A percentile compares a stretch with the other conserved stretches of the same genome.
Conservation (phyloP, 2,113 vertebrate genomes). For the Corapipo altera region DNA sequence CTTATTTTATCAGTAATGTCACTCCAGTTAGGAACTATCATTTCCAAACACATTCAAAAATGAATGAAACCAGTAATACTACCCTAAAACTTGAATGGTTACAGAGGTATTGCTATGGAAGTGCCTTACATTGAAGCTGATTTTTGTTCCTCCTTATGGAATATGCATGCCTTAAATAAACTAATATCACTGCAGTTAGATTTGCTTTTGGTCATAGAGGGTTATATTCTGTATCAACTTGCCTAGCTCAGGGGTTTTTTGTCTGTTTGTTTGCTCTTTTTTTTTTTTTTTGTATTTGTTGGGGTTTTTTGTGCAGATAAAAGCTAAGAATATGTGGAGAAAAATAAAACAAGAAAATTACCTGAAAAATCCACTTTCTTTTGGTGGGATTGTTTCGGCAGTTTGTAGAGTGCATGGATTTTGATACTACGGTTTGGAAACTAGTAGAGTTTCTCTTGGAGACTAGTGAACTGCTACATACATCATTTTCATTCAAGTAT, state of each 20-base stretch:
- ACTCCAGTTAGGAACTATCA: not conserved
- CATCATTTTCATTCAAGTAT: not conserved
- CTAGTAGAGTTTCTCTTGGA: not conserved
- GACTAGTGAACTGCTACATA: not conserved
- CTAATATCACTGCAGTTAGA: not conserved
- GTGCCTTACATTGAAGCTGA: not conserved
- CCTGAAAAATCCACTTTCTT: not conserved
- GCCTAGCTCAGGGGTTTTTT: too few relatives aligned
- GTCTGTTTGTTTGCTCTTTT: not conserved
- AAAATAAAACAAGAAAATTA: not conserved
- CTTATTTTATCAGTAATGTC: not conserved
- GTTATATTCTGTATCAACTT: not conserved
- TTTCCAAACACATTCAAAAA: not conserved
- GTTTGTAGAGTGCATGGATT: not conserved
- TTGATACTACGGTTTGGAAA: not conserved
- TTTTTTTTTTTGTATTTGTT: not conserved
- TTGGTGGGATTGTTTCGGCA: not conserved
- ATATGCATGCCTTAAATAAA: not conserved
- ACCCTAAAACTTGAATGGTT: not conserved
- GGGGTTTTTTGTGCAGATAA: not conserved
- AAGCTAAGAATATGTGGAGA: fast-evolving
- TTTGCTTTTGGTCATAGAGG: not conserved
- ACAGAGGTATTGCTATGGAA: not conserved
- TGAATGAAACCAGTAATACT: not conserved
- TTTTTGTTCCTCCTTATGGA: not conserved